Evolutionary conservation across 1,140 invertebrate species (phyloP), one percentile per base, ranked within the genome.

Genomic region (Drosophila kurseongensis): DNA sequence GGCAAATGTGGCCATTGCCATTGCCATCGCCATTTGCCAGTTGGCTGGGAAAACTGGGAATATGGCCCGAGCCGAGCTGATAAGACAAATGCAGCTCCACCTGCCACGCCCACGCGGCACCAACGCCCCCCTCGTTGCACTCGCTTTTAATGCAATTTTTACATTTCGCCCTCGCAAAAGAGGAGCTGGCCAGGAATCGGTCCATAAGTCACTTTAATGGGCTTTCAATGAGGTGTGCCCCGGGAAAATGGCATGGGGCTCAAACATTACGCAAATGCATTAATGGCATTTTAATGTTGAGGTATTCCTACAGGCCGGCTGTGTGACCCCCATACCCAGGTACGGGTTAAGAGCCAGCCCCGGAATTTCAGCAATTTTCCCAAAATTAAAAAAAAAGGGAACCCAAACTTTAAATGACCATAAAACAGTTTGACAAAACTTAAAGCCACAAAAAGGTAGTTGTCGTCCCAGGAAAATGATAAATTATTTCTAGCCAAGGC

Each of bases 231-330:
- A 89, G 83, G 83, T 86, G 83, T 79, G 72, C 62, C 62, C 16
- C 52, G 42, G 41, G 61, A 45, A 40, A 23, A 56, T 59, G 50
- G 50, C 51, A 81, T 32, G 75, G 74, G 78, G 63, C 66, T 58
- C 78, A 73, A 84, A 84, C 81, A 85, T 85, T 85, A 85, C 81
- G 77, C 80, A 88, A 89, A 88, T 86, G 83, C 83, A 86, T 86
- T 86, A 86, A 86, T 86, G 83, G 83, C 83, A 88, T 86, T 86
- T 86, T 86, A 86, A 86, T 88, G 83, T 86, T 86, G 84, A 86
- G 83, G 83, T 88, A 86, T 83, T 79, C 71, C 67, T 60, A 16
- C 60, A 48, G 65, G 6, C 55, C 29, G 6, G 29, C 62, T 32
- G 29, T 9, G 41, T 14, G 27, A 35, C 38, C 35, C 14, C 36